Percentiles rank a stretch among this genome's conserved stretches.
Conservation (phyloP, 1,140 invertebrate genomes). For the Pogonomyrmex barbatus region DNA sequence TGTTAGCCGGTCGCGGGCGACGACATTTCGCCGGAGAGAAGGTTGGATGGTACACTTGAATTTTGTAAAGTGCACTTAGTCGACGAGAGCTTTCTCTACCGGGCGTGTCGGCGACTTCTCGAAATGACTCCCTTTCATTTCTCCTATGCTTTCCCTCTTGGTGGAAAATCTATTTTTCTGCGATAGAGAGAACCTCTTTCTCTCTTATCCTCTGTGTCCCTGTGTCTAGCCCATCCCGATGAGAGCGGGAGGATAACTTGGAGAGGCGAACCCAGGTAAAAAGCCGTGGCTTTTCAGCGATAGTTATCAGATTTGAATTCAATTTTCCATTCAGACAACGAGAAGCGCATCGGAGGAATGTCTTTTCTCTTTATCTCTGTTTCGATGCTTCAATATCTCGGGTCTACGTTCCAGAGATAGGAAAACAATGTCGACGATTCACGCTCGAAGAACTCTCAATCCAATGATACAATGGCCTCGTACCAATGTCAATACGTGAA, state of each 20-base stretch:
- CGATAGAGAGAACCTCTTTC: conserved; percentile 24
- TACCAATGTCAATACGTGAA: neutral
- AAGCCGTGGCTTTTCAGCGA: conserved; percentile 55
- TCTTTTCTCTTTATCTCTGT: conserved; percentile 12
- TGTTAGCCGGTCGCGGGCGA: conserved; percentile 24
- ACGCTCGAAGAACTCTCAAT: conserved; percentile 43
- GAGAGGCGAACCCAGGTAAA: conserved; percentile 30
- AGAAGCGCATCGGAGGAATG: neutral
- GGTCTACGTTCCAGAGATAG: conserved; percentile 4
- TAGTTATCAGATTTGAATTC: conserved; percentile 60
- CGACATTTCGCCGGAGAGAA: conserved; percentile 26
- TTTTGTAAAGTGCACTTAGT: conserved; percentile 59
- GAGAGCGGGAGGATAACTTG: neutral
- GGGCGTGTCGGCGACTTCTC: conserved; percentile 41
- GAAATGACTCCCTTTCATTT: conserved; percentile 61
- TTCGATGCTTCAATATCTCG: conserved; percentile 16
- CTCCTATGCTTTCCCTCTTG: neutral
- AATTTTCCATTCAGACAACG: conserved; percentile 55
- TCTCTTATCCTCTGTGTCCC: neutral
- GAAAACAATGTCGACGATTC: conserved; percentile 43
- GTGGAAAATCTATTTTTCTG: conserved; percentile 65
- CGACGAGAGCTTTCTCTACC: conserved; percentile 60
- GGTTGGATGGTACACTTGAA: conserved; percentile 50
- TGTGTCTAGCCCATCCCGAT: conserved; percentile 9
- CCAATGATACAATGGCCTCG: conserved; percentile 42